Evolutionary conservation across 2,113 vertebrate genomes (phyloP).

Genomic region (Paedocypris sp.): DNA sequence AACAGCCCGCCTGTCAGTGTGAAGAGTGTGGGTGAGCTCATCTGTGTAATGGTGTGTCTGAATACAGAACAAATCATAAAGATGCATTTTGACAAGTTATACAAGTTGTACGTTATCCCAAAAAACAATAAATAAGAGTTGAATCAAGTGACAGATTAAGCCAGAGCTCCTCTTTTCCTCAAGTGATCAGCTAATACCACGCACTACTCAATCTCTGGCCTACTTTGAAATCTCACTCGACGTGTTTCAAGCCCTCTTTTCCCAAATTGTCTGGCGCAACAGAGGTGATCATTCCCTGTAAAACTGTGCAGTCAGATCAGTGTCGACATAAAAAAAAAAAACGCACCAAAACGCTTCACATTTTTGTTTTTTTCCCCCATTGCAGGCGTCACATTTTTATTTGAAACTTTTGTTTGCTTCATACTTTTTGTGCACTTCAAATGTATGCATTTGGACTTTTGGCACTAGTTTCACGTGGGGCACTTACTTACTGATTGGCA

Average conservation of each 20-base stretch:
- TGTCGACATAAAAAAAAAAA: no score
- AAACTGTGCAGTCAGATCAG: no score
- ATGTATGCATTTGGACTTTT: no score
- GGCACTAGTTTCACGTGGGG: no score
- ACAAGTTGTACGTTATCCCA: constrained; percentile 40
- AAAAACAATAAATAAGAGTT: constrained; percentile 43
- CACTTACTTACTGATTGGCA: no score
- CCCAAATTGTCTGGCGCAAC: constrained; percentile 13
- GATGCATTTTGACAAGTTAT: constrained; percentile 46
- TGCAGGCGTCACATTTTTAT: no score
- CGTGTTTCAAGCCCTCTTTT: background rate
- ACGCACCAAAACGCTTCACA: no score
- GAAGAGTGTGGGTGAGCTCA: constrained; percentile 26
- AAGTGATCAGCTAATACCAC: constrained; percentile 38
- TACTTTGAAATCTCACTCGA: background rate
- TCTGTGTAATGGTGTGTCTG: constrained; percentile 40
- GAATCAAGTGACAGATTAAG: constrained; percentile 22
- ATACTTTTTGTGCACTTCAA: background rate
- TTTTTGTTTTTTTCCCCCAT: no score
- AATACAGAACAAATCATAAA: constrained; percentile 39
- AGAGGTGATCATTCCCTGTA: constrained; percentile 12
- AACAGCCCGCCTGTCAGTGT: constrained; percentile 4
- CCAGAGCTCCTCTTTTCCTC: constrained; percentile 19
- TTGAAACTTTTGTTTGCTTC: constrained; percentile 17
- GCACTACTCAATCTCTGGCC: background rate